Evolutionary conservation across 2,888 invertebrate species (phyloP), one percentile per base, ranked within the genome.

Genomic region (Drosophila trichaetosa): DNA sequence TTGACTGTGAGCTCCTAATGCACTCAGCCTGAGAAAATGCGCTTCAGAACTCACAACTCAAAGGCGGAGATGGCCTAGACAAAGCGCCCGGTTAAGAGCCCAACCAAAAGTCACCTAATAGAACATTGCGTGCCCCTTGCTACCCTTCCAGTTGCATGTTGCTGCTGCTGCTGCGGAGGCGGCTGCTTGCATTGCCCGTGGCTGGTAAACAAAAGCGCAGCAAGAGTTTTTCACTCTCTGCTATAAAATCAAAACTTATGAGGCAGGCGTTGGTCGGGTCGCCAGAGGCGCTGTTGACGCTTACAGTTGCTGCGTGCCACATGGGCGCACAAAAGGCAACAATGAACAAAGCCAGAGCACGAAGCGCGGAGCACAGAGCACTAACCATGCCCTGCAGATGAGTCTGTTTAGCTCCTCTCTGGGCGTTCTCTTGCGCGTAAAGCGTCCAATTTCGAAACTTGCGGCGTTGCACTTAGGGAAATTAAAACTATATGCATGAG

Each of bases 191-290:
- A 73, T 62, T 52, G 83, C 83, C 73, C 53, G 74, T 59, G 77
- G 90, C 83, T 65, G 76, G 73, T 83, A 90, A 90, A 87, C 86
- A 90, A 90, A 88, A 90, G 89, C 87, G 79, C 89, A 88, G 80
- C 87, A 59, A 76, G 86, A 66, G 62, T 31, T 63, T 75, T 56
- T 54, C 59, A 58, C 59, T 36, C 36, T 54, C 24, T 36, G 5
- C 27, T 16, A 38, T 36, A 67, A 76, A 90, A 88, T 89, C 79
- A 80, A 79, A 88, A 90, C 90, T 86, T 80, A 75, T 76, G 76
- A 78, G 59, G 79, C 62, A 64, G 64, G 51, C 70, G 69, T 52
- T 54, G 62, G 52, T 57, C 54, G 66, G 61, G 48, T 21, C 33
- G 77, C 71, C 54, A 66, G 57, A 63, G 53, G 46, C 70, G 27